Conservation (phyloP, 2,113 vertebrate genomes). For the Machaerirhynchus nigripectus region DNA sequence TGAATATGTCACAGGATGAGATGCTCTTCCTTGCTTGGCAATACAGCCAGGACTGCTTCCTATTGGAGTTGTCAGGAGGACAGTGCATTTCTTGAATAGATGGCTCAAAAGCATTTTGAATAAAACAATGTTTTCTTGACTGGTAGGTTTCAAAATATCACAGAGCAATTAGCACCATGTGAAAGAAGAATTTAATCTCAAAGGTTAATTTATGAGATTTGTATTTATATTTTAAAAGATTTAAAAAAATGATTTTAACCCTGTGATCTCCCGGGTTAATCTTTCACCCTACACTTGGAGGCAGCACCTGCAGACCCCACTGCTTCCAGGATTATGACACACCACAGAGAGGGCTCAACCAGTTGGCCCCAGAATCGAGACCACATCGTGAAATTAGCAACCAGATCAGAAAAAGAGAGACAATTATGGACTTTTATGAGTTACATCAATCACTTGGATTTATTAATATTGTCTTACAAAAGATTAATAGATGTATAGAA, state of each 20-base stretch:
- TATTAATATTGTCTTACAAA: neutral
- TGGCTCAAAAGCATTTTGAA: neutral
- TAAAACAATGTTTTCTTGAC: neutral
- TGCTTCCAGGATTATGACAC: neutral
- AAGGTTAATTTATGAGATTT: neutral
- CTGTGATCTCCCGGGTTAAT: neutral
- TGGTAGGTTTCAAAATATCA: neutral
- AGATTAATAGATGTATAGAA: neutral
- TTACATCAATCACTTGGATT: neutral
- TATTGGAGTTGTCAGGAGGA: neutral
- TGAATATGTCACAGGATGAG: neutral
- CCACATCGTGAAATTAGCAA: neutral
- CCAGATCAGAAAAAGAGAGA: neutral
- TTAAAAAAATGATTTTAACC: neutral
- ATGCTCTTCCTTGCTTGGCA: neutral
- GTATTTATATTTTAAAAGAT: neutral
- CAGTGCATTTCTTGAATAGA: neutral
- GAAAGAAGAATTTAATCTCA: neutral
- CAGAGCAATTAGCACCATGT: neutral
- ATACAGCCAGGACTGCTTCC: neutral
- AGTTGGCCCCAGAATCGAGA: neutral
- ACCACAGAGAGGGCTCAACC: neutral
- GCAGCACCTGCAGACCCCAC: neutral
- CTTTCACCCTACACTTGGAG: neutral
- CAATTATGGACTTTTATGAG: neutral